These are phyloP conservation scores for Synanthedon formicaeformis DNA, from an alignment of 2,888 invertebrate species.

Conservation along the genomic window DNA sequence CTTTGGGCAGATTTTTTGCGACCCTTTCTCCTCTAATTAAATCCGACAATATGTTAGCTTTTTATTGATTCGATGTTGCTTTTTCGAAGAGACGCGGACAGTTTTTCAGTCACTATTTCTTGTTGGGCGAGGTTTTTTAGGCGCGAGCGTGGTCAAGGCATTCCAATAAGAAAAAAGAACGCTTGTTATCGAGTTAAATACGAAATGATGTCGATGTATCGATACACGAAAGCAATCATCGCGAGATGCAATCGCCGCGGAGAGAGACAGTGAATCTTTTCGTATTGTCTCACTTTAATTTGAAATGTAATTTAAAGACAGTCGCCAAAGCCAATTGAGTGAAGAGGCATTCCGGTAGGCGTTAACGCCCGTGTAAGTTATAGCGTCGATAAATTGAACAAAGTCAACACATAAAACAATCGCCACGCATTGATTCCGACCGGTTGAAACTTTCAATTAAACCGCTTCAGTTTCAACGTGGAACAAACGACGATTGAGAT, in stretches of 20 bases:
- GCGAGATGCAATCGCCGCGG: neutral
- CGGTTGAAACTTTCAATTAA: slow-evolving; percentile 50
- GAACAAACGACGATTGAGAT: slow-evolving; percentile 45
- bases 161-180: slow-evolving; percentile 10
- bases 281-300: neutral
- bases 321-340: neutral
- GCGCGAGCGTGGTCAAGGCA: slow-evolving; percentile 1
- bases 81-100: neutral
- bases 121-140: slow-evolving; percentile 3
- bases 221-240: slow-evolving; percentile 48
- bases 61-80: neutral
- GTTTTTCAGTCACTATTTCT: neutral
- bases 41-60: neutral
- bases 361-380: slow-evolving; percentile 39
- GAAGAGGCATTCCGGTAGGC: slow-evolving; percentile 28
- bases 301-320: neutral
- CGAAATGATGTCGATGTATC: slow-evolving; percentile 20
- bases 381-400: slow-evolving; percentile 49
- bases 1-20: slow-evolving; percentile 3
- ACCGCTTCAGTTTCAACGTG: slow-evolving; percentile 16
- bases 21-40: neutral
- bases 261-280: neutral
- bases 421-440: slow-evolving; percentile 31
- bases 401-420: slow-evolving; percentile 51
- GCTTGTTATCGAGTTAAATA: slow-evolving; percentile 10